phyloP scores from a whole-genome alignment of 2,888 invertebrate genomes.

The Amblyteles armatorius region DNA sequence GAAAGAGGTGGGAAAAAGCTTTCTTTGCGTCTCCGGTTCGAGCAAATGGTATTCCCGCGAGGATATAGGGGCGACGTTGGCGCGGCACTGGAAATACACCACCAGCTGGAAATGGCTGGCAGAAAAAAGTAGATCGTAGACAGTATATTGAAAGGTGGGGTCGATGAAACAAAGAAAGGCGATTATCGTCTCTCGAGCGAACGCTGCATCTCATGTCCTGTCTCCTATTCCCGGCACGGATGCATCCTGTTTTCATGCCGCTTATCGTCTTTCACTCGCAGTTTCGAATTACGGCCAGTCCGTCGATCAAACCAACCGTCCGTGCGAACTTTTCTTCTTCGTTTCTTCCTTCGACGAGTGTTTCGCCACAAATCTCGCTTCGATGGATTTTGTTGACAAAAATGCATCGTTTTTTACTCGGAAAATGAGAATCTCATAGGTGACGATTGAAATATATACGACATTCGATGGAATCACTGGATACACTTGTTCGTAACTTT shows the following conservation, averaged over 20 bases:
- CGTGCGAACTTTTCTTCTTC: neutral
- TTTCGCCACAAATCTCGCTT: too few species aligned
- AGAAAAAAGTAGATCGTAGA: neutral
- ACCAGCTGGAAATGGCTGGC: neutral
- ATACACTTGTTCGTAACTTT: too few species aligned
- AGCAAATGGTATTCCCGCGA: slow-evolving; percentile 1
- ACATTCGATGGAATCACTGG: too few species aligned
- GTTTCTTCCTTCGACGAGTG: too few species aligned
- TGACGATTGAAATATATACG: too few species aligned
- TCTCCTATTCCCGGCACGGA: neutral
- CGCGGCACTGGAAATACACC: neutral
- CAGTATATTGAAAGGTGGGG: neutral
- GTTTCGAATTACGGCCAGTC: neutral
- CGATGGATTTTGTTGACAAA: too few species aligned
- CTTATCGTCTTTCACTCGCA: neutral
- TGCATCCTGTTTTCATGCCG: neutral
- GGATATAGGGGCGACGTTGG: neutral
- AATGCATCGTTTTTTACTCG: too few species aligned
- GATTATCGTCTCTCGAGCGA: neutral
- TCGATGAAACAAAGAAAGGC: slow-evolving; percentile 9
- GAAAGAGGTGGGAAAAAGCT: neutral
- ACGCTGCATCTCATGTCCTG: neutral
- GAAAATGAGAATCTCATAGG: too few species aligned
- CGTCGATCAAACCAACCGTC: neutral
- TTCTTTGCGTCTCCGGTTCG: slow-evolving; percentile 5